phyloP scores from a whole-genome alignment of 2,113 vertebrate genomes.

The Urocitellus parryii region DNA sequence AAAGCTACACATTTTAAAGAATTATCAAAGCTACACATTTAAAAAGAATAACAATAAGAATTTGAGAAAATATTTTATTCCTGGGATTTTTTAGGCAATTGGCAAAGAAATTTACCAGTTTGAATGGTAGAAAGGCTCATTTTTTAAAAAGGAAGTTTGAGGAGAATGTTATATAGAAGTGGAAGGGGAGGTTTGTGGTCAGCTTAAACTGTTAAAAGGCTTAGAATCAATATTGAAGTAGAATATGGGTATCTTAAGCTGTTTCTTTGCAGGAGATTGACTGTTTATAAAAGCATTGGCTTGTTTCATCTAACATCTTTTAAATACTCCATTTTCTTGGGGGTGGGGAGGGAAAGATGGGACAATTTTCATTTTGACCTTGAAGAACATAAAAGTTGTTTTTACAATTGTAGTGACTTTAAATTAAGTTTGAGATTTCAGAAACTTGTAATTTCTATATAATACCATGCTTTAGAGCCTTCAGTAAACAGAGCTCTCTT shows the following conservation, averaged over 20 bases:
- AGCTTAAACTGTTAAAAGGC: slow-evolving; percentile 75
- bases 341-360: slow-evolving; percentile 38
- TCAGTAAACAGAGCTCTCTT: slow-evolving; percentile 8
- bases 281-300: slow-evolving; percentile 68
- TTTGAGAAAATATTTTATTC: slow-evolving; percentile 5
- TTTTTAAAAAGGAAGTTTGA: slow-evolving; percentile 61
- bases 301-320: slow-evolving; percentile 53
- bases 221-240: slow-evolving; percentile 74
- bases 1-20: slow-evolving; percentile 21
- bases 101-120: slow-evolving; percentile 32
- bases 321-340: slow-evolving; percentile 53
- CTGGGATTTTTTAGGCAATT: slow-evolving; percentile 36
- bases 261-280: slow-evolving; percentile 57
- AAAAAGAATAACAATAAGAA: neutral
- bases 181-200: slow-evolving; percentile 70
- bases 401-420: slow-evolving; percentile 48
- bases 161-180: slow-evolving; percentile 59
- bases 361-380: slow-evolving; percentile 68
- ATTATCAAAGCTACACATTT: slow-evolving; percentile 56
- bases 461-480: neutral
- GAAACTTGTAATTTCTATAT: neutral
- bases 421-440: slow-evolving; percentile 42
- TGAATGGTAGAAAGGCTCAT: slow-evolving; percentile 1
- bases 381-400: slow-evolving; percentile 62
- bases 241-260: slow-evolving; percentile 61